phyloP scores from a whole-genome alignment of 1,140 invertebrate genomes.

The Chironomus striatipennis region DNA sequence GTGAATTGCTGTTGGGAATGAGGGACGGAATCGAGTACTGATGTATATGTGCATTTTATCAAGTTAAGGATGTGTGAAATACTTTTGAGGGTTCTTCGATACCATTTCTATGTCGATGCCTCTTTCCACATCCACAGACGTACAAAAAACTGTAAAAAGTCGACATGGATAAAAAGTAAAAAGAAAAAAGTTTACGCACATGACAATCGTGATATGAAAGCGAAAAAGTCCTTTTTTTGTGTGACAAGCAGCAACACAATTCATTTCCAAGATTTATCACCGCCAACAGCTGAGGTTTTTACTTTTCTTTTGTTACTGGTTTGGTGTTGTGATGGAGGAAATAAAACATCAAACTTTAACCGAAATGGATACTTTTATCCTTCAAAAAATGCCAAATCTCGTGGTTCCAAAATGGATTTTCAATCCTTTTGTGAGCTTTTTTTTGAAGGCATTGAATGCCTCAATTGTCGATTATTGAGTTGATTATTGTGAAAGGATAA shows the following conservation, averaged over 20 bases:
- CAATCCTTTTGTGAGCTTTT: not conserved
- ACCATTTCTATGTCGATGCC: too few relatives aligned
- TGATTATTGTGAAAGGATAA: too few relatives aligned
- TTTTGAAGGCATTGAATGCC: too few relatives aligned
- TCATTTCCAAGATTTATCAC: conserved; percentile 2
- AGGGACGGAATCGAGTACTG: not conserved
- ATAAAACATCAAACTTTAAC: too few relatives aligned
- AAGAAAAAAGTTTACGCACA: not conserved
- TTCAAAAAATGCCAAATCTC: not conserved
- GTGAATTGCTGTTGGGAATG: too few relatives aligned
- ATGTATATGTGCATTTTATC: not conserved
- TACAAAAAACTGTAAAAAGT: not conserved
- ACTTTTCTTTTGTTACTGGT: too few relatives aligned
- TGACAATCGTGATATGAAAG: conserved; percentile 12
- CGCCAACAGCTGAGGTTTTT: not conserved
- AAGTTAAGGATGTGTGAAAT: not conserved
- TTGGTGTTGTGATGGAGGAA: too few relatives aligned
- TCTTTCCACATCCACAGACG: too few relatives aligned
- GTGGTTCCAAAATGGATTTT: not conserved
- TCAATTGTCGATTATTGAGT: too few relatives aligned
- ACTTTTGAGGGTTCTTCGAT: not conserved
- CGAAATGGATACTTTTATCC: too few relatives aligned
- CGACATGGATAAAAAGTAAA: not conserved
- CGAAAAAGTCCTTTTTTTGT: conserved; percentile 1
- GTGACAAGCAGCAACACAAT: not conserved